phyloP scores from a whole-genome alignment of 2,113 vertebrate genomes.

The Myodes glareolus region DNA sequence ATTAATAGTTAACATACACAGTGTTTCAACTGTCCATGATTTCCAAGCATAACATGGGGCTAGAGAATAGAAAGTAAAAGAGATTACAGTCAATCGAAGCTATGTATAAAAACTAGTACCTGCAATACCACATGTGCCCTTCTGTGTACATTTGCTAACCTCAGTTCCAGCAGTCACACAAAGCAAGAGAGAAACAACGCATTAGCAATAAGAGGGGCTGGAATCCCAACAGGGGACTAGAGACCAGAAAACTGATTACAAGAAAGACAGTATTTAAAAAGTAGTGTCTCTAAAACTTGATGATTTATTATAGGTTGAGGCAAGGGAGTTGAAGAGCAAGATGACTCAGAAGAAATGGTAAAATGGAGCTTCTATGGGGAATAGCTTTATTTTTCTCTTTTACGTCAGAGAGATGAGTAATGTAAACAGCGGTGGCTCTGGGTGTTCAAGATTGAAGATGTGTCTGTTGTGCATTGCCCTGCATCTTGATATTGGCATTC shows the following conservation, averaged over 20 bases:
- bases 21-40: neutral
- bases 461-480: slow-evolving; percentile 31
- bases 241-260: slow-evolving; percentile 46
- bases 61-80: neutral
- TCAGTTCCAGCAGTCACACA: neutral
- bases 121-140: neutral
- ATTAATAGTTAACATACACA: neutral
- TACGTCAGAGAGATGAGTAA: slow-evolving; percentile 52
- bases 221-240: neutral
- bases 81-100: neutral
- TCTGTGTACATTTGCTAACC: neutral
- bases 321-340: slow-evolving; percentile 32
- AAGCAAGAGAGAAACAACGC: neutral
- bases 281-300: slow-evolving; percentile 34
- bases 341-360: slow-evolving; percentile 59
- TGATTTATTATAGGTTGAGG: slow-evolving; percentile 64
- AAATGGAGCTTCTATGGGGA: slow-evolving; percentile 41
- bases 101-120: neutral
- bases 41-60: neutral
- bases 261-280: slow-evolving; percentile 50
- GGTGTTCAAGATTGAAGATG: slow-evolving; percentile 56
- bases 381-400: slow-evolving; percentile 64
- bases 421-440: slow-evolving; percentile 44
- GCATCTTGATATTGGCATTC: slow-evolving; percentile 32
- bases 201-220: neutral